Conservation (phyloP, 92 coral and sea anemone genomes). For the Epizoanthus fatuus region DNA sequence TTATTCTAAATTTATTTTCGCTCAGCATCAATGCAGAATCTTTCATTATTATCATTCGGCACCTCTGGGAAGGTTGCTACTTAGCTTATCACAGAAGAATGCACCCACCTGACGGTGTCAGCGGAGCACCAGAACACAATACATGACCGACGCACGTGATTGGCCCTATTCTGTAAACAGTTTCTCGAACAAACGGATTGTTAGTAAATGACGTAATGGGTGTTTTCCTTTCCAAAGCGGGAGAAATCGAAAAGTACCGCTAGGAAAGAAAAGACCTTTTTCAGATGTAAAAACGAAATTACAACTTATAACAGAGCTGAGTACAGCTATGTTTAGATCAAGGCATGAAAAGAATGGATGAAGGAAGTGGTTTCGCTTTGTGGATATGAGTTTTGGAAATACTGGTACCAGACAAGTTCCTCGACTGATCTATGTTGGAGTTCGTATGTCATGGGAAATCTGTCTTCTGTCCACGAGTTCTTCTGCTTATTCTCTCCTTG, state of each 20-base stretch:
- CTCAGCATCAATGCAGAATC: too few relatives aligned
- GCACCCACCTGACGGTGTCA: too few relatives aligned
- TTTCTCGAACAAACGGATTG: slow-evolving; percentile 19
- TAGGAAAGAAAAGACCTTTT: background rate
- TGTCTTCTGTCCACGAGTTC: slow-evolving; percentile 1
- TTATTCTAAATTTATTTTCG: too few relatives aligned
- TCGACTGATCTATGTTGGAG: slow-evolving; percentile 51
- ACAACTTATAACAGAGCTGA: background rate
- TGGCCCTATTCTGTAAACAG: background rate
- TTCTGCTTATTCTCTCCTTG: slow-evolving; percentile 10
- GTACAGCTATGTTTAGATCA: background rate
- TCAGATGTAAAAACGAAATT: background rate
- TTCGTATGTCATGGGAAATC: slow-evolving; percentile 22
- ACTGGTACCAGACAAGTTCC: slow-evolving; percentile 49
- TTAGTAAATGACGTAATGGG: slow-evolving; percentile 29
- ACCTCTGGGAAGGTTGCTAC: too few relatives aligned
- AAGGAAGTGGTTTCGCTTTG: background rate
- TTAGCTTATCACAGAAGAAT: too few relatives aligned
- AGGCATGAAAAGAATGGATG: background rate
- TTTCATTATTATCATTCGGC: too few relatives aligned
- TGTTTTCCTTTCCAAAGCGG: background rate
- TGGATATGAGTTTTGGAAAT: slow-evolving; percentile 46
- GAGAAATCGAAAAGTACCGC: slow-evolving; percentile 2
- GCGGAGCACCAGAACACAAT: too few relatives aligned
- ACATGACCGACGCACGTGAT: background rate